Evolutionary conservation across 1,140 invertebrate species (phyloP).

Genomic region (Rhynchophorus ferrugineus): DNA sequence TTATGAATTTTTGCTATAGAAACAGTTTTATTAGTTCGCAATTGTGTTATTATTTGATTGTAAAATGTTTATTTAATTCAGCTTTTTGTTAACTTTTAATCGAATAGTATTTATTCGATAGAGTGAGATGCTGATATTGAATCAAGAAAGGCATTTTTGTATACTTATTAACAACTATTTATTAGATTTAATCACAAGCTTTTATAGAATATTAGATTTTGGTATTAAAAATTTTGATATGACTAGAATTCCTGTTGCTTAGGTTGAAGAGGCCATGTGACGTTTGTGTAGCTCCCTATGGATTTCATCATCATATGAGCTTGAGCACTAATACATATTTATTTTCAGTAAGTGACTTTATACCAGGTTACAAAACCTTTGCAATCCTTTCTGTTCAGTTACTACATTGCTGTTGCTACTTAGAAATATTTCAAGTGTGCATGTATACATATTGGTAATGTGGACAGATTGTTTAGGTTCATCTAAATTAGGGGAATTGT

Average conservation of each 20-base stretch:
- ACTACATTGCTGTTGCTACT: background rate
- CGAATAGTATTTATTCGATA: too few species aligned
- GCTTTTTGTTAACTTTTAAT: too few species aligned
- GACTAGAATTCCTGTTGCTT: constrained; percentile 16
- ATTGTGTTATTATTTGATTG: too few species aligned
- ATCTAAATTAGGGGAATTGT: background rate
- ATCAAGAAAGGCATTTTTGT: too few species aligned
- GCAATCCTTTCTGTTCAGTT: background rate
- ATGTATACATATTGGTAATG: constrained; percentile 3
- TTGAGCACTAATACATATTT: constrained; percentile 54
- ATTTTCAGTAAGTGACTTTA: constrained; percentile 48
- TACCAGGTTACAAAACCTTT: background rate
- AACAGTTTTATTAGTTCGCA: too few species aligned
- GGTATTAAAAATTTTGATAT: constrained; percentile 1
- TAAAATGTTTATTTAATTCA: too few species aligned
- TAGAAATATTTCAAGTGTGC: constrained; percentile 3
- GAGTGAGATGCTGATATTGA: too few species aligned
- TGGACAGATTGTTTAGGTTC: background rate
- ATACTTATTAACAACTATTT: too few species aligned
- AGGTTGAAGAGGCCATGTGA: constrained; percentile 53
- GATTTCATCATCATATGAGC: constrained; percentile 61
- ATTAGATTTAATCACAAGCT: too few species aligned
- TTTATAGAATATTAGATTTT: too few species aligned
- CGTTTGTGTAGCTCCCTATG: constrained; percentile 60
- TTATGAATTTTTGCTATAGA: too few species aligned